Conservation (phyloP, 2,113 vertebrate species). For the Myiozetetes cayanensis region DNA sequence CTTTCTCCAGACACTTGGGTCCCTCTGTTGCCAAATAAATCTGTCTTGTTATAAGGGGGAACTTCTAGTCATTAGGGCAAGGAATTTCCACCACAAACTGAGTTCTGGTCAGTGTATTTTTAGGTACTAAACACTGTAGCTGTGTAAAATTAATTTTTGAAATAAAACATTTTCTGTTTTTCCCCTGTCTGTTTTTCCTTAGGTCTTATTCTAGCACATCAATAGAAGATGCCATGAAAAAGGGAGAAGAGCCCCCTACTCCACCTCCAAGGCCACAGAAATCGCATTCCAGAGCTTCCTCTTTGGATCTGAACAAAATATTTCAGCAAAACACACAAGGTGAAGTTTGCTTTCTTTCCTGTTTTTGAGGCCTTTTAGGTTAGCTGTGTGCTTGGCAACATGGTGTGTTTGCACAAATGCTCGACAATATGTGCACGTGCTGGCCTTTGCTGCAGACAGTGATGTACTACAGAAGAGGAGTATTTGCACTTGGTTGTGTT, state of each 20-base stretch:
- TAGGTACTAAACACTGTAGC: not conserved
- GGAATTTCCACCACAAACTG: not conserved
- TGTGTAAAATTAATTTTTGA: not conserved
- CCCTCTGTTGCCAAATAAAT: not conserved
- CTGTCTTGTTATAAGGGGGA: not conserved
- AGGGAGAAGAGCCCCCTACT: constrained; percentile 90
- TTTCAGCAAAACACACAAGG: constrained; percentile 89
- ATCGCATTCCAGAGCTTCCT: constrained; percentile 95
- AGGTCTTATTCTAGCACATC: constrained; percentile 97
- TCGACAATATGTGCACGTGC: not conserved
- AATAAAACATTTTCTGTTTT: not conserved
- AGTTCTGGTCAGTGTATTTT: not conserved
- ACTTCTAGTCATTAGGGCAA: not conserved
- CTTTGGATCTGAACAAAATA: constrained; percentile 96
- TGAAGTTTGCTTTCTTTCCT: constrained; percentile 49
- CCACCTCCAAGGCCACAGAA: constrained; percentile 94
- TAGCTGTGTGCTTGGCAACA: not conserved
- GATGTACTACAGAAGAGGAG: not conserved
- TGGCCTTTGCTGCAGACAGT: not conserved
- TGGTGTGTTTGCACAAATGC: not conserved
- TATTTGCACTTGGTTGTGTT: not conserved
- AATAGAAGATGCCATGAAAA: constrained; percentile 92
- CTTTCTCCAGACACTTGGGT: not conserved
- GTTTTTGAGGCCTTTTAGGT: not conserved
- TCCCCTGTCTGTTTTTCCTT: not conserved